Conservation (phyloP, 2,888 invertebrate genomes). For the Microctonus brassicae region DNA sequence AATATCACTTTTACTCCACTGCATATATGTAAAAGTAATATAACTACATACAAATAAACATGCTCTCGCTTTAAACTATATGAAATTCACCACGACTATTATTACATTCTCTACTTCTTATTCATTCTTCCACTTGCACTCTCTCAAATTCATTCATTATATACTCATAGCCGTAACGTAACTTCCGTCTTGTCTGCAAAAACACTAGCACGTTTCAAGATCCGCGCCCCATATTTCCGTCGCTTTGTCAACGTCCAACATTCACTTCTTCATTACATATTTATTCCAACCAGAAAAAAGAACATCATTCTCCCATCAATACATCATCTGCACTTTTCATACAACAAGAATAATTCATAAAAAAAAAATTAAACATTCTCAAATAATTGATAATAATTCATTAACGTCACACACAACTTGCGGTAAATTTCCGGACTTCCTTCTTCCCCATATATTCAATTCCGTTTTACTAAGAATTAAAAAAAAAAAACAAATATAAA, state of each 20-base stretch:
- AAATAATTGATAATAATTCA: background rate
- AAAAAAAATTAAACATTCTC: background rate
- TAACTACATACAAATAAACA: too few relatives aligned
- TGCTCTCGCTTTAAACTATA: slow-evolving; percentile 1
- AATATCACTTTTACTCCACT: background rate
- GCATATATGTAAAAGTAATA: too few relatives aligned
- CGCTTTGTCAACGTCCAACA: slow-evolving; percentile 28
- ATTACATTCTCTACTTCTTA: slow-evolving; percentile 9
- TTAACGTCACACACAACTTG: too few relatives aligned
- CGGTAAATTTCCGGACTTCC: background rate
- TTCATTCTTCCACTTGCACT: background rate
- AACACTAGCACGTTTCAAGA: slow-evolving; percentile 51
- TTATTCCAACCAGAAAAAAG: background rate
- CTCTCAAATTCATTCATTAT: slow-evolving; percentile 43
- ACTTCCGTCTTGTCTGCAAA: slow-evolving; percentile 44
- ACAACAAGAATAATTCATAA: too few relatives aligned
- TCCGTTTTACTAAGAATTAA: background rate
- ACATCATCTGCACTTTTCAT: too few relatives aligned
- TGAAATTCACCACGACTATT: slow-evolving; percentile 13
- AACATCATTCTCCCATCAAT: too few relatives aligned
- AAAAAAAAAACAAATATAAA: background rate
- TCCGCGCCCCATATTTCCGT: slow-evolving; percentile 49
- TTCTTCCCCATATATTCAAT: background rate
- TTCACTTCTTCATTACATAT: slow-evolving; percentile 10
- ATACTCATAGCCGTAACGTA: slow-evolving; percentile 46